phyloP scores from a whole-genome alignment of 2,888 invertebrate genomes.

The Orchesellides sinensis region DNA sequence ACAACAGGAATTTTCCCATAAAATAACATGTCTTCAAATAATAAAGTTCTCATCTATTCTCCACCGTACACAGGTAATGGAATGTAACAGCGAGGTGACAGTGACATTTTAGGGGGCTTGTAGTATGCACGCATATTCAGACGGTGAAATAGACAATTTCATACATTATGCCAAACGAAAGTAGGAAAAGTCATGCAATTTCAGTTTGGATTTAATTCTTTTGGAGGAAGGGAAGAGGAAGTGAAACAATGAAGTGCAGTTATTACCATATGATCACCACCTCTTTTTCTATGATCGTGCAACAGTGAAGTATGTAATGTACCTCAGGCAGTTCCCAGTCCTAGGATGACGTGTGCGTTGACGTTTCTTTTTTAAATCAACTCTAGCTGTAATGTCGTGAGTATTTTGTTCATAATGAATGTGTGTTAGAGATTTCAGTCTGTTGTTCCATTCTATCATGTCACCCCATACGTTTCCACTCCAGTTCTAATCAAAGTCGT shows the following conservation, averaged over 20 bases:
- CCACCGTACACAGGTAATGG: constrained; percentile 39
- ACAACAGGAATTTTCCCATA: constrained; percentile 54
- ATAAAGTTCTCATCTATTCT: constrained; percentile 52
- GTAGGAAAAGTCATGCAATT: constrained; percentile 37
- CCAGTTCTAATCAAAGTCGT: too few species aligned
- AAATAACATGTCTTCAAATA: constrained; percentile 41
- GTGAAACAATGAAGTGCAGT: constrained; percentile 25
- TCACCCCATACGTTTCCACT: constrained; percentile 27
- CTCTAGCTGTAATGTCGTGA: too few species aligned
- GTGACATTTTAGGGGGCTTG: constrained; percentile 34
- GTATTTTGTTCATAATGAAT: too few species aligned
- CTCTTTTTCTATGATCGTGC: constrained; percentile 22
- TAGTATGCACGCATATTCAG: constrained; percentile 28
- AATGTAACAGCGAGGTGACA: constrained; percentile 43
- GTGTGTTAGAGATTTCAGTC: constrained; percentile 20
- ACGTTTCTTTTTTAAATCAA: too few species aligned
- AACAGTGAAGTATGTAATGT: constrained; percentile 52
- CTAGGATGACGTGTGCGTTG: too few species aligned
- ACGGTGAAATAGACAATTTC: constrained; percentile 30
- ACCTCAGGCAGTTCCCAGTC: neutral
- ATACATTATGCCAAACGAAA: neutral
- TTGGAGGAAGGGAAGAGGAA: constrained; percentile 16
- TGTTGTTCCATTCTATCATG: constrained; percentile 30
- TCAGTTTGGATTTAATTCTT: constrained; percentile 10
- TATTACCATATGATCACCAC: neutral